A percentile compares a stretch with the other conserved stretches of the same genome.
Evolutionary conservation across 2,113 vertebrate species (phyloP).

Genomic region (Ceyx margarethae): DNA sequence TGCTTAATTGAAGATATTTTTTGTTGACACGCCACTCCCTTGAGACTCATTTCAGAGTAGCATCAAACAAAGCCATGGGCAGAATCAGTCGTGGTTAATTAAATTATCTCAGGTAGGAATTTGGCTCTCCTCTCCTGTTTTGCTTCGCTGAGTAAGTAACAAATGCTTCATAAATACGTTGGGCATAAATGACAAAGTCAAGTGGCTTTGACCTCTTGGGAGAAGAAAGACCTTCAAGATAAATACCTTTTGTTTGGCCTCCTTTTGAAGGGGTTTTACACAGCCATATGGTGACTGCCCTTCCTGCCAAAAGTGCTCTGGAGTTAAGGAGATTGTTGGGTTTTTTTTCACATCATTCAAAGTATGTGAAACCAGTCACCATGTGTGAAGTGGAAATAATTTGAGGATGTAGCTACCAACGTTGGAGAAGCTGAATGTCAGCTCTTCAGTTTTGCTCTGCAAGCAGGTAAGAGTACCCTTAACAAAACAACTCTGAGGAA

Average conservation of each 20-base stretch:
- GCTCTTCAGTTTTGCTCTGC: not conserved
- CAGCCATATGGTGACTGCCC: not conserved
- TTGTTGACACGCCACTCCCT: not conserved
- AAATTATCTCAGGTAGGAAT: not conserved
- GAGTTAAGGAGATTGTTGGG: not conserved
- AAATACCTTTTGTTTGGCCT: conserved; percentile 1
- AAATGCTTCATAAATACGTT: not conserved
- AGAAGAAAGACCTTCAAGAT: not conserved
- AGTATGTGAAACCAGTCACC: not conserved
- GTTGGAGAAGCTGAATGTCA: not conserved
- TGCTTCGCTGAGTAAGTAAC: not conserved
- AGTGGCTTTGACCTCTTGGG: not conserved
- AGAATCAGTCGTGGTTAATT: not conserved
- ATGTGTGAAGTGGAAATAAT: not conserved
- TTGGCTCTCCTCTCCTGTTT: not conserved
- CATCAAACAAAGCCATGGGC: not conserved
- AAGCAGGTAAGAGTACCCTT: not conserved
- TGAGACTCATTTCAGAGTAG: not conserved
- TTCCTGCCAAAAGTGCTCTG: not conserved
- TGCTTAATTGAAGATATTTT: not conserved
- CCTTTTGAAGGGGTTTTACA: not conserved
- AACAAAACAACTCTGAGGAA: not conserved
- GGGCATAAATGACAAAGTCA: not conserved
- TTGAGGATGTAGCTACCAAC: not conserved
- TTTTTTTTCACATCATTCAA: not conserved